phyloP scores from a whole-genome alignment of 2,888 invertebrate genomes.

The Rhamphomyia laevipes region DNA sequence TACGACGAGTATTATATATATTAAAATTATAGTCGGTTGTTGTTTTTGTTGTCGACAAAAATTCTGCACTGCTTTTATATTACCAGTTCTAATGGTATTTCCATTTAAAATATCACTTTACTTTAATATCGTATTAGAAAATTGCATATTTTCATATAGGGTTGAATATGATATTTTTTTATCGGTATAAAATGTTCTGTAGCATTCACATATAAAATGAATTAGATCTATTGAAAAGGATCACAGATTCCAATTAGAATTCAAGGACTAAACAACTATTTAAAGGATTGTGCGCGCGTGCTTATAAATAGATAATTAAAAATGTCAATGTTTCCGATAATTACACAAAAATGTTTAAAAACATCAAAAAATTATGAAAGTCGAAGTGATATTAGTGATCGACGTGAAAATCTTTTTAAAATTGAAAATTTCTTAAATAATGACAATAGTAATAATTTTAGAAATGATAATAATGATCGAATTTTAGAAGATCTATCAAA shows the following conservation, averaged over 20 bases:
- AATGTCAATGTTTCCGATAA: conserved; percentile 13
- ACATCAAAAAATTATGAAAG: too few relatives aligned
- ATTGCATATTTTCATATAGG: too few relatives aligned
- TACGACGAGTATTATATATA: too few relatives aligned
- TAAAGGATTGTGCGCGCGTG: neutral
- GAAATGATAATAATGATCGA: neutral
- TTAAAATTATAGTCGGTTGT: neutral
- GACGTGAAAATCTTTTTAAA: neutral
- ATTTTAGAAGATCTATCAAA: conserved; percentile 4
- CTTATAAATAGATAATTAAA: too few relatives aligned
- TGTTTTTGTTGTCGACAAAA: neutral
- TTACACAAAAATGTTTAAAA: conserved; percentile 1
- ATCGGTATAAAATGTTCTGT: too few relatives aligned
- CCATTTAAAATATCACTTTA: neutral
- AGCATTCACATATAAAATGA: neutral
- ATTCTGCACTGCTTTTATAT: neutral
- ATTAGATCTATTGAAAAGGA: neutral
- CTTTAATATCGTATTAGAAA: too few relatives aligned
- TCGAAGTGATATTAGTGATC: too few relatives aligned
- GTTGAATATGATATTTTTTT: neutral
- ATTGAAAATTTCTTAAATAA: neutral
- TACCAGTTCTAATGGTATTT: neutral
- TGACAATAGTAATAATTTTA: too few relatives aligned
- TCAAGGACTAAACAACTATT: neutral
- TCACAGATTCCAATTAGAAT: conserved; percentile 7